Base-by-base conservation (phyloP, 37 sponge, comb jelly and placozoan species). In the Mnemiopsis leidyi region DNA sequence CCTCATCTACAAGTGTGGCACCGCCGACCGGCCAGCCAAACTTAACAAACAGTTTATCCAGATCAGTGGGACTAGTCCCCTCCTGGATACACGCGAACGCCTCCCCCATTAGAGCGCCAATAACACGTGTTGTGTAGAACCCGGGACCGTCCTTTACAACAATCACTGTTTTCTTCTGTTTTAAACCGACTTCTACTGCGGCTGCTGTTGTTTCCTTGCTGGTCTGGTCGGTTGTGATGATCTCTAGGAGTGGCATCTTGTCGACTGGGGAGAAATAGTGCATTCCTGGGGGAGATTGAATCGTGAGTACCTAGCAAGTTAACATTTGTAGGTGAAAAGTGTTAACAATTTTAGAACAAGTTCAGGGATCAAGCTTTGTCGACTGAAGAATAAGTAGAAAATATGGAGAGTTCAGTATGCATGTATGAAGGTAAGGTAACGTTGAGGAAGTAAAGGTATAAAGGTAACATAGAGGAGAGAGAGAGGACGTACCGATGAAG, bases 261-360 rank as follows among this genome's bases (percentile, higher is more conserved):
- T 99, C 99, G 68, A 99, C 99, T 23, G 99, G 99, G 68, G 97
- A 97, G 96, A 99, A 99, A 94, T 99, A 99, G 94, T 99, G 99
- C 99, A 99, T 99, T 7, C 99, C 99, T 16, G 97, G 92, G 37
- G 96, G 95, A n/a, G n/a, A n/a, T n/a, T n/a, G n/a, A n/a, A n/a
- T n/a, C n/a, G n/a, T n/a, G n/a, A n/a, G n/a, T n/a, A n/a, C n/a
- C n/a, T n/a, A n/a, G n/a, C n/a, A n/a, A n/a, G n/a, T n/a, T n/a
- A n/a, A n/a, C n/a, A n/a, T n/a, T n/a, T n/a, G n/a, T n/a, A n/a
- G n/a, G n/a, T n/a, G n/a, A n/a, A n/a, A n/a, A n/a, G n/a, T n/a
- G n/a, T n/a, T n/a, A n/a, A n/a, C n/a, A n/a, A n/a, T n/a, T n/a
- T n/a, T n/a, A n/a, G n/a, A n/a, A n/a, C n/a, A n/a, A n/a, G n/a